Conservation (phyloP, 2,113 vertebrate species). For the Numida meleagris region DNA sequence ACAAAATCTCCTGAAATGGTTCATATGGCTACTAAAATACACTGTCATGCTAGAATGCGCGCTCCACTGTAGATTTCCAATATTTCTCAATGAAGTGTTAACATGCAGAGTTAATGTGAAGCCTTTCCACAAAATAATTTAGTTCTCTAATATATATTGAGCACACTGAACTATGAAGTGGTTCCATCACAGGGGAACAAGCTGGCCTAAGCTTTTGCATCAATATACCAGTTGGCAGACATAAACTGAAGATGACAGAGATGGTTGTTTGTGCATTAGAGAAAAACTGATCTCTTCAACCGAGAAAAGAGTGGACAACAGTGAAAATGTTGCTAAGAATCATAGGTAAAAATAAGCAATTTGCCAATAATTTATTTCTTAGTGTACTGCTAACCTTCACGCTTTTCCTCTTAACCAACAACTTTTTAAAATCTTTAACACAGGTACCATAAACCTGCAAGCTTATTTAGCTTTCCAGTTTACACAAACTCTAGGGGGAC, state of each 20-base stretch:
- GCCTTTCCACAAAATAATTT: background rate
- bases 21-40: conserved; percentile 41
- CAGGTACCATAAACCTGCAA: background rate
- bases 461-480: background rate
- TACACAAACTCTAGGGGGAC: background rate
- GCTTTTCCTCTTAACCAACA: background rate
- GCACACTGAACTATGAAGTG: background rate
- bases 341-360: background rate
- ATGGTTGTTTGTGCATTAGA: conserved; percentile 36
- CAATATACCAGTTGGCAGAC: background rate
- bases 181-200: background rate
- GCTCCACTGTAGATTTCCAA: conserved; percentile 27
- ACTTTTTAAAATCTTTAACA: background rate
- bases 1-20: conserved; percentile 42
- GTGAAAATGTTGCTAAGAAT: background rate
- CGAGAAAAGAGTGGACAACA: background rate
- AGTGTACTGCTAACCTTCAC: background rate
- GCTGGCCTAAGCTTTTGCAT: background rate
- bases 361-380: background rate
- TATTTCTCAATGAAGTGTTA: conserved; percentile 42
- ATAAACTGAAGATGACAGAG: conserved; percentile 25
- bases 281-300: background rate
- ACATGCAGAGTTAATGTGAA: conserved; percentile 35
- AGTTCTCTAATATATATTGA: conserved; percentile 34
- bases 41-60: conserved; percentile 9